A percentile compares a stretch with the other conserved stretches of the same genome.
phyloP scores from a whole-genome alignment of 2,888 invertebrate genomes.

The Xestia c-nigrum region DNA sequence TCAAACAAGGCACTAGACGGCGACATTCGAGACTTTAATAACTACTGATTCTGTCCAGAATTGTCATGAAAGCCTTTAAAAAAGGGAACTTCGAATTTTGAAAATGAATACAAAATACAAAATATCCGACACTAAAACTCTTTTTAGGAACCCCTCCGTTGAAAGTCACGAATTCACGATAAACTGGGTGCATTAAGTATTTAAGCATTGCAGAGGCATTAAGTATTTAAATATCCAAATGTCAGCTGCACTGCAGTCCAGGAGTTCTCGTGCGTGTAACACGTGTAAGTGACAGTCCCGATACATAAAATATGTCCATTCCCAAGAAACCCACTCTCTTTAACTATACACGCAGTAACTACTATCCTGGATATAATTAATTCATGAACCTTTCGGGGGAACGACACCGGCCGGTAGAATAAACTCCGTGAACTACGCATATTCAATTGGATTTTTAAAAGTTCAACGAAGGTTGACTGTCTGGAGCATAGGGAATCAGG shows the following conservation, averaged over 20 bases:
- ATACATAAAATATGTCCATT: constrained; percentile 53
- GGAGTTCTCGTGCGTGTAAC: constrained; percentile 8
- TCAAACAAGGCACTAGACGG: neutral
- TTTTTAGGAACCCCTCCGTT: neutral
- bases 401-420: constrained; percentile 13
- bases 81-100: neutral
- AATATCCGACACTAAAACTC: neutral
- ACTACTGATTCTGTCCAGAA: neutral
- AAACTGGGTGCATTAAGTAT: constrained; percentile 30
- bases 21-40: neutral
- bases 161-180: constrained; percentile 3
- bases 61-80: neutral
- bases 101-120: neutral
- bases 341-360: constrained; percentile 37
- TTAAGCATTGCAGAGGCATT: constrained; percentile 17
- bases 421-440: constrained; percentile 10
- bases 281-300: constrained; percentile 22
- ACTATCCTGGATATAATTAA: constrained; percentile 53
- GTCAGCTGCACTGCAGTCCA: constrained; percentile 8
- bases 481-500: neutral
- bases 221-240: constrained; percentile 36
- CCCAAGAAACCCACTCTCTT: constrained; percentile 40
- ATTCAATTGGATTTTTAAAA: constrained; percentile 22
- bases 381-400: constrained; percentile 56
- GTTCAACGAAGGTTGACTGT: constrained; percentile 8